A percentile compares a stretch with the other conserved stretches of the same genome.
Evolutionary conservation across 2,797 vertebrate genomes (phyloP).

Genomic region (Enteromius fasciolatus): DNA sequence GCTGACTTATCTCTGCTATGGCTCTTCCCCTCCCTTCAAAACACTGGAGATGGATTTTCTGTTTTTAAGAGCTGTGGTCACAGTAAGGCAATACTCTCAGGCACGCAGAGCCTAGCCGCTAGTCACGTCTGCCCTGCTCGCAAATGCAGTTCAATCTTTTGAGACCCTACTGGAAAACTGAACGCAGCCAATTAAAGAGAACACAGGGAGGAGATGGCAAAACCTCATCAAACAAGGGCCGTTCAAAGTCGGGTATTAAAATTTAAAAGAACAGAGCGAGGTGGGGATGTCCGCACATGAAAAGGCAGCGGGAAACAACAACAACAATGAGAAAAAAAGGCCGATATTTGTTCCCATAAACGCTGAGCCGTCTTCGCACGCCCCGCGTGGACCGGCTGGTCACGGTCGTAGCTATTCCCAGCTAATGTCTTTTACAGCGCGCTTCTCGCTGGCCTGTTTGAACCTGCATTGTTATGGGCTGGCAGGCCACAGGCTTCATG

Average conservation of each 20-base stretch:
- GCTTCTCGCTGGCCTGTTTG: conserved; percentile 52
- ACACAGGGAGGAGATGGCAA: conserved; percentile 46
- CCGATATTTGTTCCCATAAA: conserved; percentile 58
- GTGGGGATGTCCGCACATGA: conserved; percentile 44
- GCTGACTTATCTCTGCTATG: conserved; percentile 59
- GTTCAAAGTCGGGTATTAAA: conserved; percentile 57
- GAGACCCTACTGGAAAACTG: conserved; percentile 56
- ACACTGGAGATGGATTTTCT: conserved; percentile 57
- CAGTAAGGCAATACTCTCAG: conserved; percentile 57
- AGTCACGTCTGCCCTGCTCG: conserved; percentile 49
- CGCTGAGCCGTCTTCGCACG: conserved; percentile 38
- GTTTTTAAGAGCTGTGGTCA: conserved; percentile 59
- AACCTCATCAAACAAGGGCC: conserved; percentile 60
- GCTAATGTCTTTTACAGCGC: conserved; percentile 63
- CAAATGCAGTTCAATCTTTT: conserved; percentile 39
- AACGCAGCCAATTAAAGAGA: conserved; percentile 59
- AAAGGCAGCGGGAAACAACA: conserved; percentile 48
- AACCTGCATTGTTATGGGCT: conserved; percentile 63
- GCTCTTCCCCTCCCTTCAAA: conserved; percentile 53
- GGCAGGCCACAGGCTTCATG: conserved; percentile 58
- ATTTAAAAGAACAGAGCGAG: conserved; percentile 44
- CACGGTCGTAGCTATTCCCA: conserved; percentile 57
- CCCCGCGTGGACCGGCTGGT: conserved; percentile 52
- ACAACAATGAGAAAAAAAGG: conserved; percentile 38
- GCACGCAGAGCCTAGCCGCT: conserved; percentile 53